Percentiles rank a stretch among this genome's conserved stretches.
These are phyloP conservation scores for Bovichtus variegatus DNA, from an alignment of 2,797 vertebrate genomes.

Conservation along the genomic window DNA sequence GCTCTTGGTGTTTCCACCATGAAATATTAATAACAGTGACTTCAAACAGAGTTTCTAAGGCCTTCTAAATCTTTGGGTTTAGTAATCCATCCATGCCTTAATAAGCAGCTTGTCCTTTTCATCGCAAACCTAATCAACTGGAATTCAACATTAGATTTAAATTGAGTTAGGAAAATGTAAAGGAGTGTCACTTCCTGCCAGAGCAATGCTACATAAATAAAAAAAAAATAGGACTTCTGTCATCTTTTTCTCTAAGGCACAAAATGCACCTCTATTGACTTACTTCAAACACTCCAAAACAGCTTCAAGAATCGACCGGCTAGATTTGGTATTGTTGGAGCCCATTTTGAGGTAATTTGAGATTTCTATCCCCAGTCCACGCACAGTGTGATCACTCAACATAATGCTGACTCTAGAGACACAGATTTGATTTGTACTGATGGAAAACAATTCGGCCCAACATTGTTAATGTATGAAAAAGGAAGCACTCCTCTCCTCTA, in stretches of 20 bases:
- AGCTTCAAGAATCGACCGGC: background rate
- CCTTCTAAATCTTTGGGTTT: no score
- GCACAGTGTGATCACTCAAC: conserved; percentile 9
- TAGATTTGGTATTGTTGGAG: conserved; percentile 12
- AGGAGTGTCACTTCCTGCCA: background rate
- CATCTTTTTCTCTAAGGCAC: background rate
- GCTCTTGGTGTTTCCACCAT: background rate
- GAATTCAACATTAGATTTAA: background rate
- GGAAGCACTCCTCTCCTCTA: conserved; percentile 13
- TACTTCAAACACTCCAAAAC: background rate
- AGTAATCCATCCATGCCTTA: background rate
- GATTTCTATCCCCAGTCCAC: background rate
- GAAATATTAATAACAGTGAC: background rate
- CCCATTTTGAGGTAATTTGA: conserved; percentile 23
- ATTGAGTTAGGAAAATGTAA: background rate
- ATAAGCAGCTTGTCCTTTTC: background rate
- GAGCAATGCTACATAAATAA: background rate
- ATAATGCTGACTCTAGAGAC: conserved; percentile 25
- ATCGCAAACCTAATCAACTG: background rate
- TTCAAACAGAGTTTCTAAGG: no score
- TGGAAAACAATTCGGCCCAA: conserved; percentile 20
- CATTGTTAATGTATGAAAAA: conserved; percentile 28
- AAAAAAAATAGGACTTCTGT: background rate
- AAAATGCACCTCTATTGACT: background rate
- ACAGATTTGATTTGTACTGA: conserved; percentile 42